These are phyloP conservation scores for Rhincodon typus DNA, from an alignment of 2,797 vertebrate species.

Conservation along the genomic window DNA sequence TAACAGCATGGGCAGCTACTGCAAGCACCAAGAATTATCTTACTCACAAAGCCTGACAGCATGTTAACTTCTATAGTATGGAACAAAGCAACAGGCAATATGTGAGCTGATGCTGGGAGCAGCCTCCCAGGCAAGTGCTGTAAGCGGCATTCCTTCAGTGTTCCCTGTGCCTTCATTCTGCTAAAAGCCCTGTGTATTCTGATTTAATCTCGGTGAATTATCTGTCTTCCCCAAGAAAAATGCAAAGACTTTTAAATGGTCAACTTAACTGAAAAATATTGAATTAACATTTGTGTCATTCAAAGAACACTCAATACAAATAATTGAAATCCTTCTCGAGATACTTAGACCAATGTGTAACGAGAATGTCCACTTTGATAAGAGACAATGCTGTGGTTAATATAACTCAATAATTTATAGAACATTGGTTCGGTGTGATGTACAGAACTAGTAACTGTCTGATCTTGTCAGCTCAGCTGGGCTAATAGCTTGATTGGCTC, in stretches of 20 bases:
- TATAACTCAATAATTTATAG: not conserved
- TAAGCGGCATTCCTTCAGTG: not conserved
- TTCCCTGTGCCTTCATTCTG: not conserved
- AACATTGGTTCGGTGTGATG: not conserved
- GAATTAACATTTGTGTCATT: not conserved
- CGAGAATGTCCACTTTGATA: not conserved
- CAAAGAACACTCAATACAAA: not conserved
- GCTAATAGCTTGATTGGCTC: not conserved
- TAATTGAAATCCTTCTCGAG: not conserved
- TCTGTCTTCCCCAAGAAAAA: not conserved
- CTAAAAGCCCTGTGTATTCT: not conserved
- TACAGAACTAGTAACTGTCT: not conserved
- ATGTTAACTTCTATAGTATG: not conserved
- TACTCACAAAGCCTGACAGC: not conserved
- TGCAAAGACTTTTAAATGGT: too few species aligned
- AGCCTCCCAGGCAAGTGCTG: not conserved
- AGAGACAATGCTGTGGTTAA: not conserved
- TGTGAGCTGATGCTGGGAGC: not conserved
- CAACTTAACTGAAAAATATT: not conserved
- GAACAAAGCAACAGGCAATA: not conserved
- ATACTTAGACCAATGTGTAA: not conserved
- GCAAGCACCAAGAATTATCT: too few species aligned
- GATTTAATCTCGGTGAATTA: not conserved
- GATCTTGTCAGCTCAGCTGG: not conserved
- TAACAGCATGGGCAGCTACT: not conserved